phyloP scores from a whole-genome alignment of 2,797 vertebrate genomes.

The Leucoraja ocellata region DNA sequence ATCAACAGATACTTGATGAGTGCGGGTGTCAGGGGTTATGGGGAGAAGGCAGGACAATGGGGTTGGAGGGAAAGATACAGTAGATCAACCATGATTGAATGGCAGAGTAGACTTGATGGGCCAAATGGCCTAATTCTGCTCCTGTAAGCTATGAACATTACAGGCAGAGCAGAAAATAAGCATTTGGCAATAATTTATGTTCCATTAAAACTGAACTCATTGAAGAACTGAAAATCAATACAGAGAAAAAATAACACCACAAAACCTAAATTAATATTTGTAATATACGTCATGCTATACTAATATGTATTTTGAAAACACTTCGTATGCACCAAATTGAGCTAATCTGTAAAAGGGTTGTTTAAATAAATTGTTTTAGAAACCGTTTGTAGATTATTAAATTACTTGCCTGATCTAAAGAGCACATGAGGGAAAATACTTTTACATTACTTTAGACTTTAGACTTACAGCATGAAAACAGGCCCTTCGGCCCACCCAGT shows the following conservation, averaged over 20 bases:
- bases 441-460: no score
- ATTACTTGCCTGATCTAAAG: neutral
- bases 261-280: neutral
- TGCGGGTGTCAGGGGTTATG: no score
- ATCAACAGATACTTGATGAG: no score
- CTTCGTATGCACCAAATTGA: neutral
- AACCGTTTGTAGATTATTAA: neutral
- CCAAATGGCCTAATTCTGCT: no score
- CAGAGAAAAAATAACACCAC: neutral
- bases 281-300: neutral
- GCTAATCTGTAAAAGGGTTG: neutral
- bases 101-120: no score
- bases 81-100: no score
- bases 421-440: no score
- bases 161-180: neutral
- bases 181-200: neutral
- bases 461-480: no score
- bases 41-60: no score
- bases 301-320: neutral
- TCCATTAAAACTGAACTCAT: neutral
- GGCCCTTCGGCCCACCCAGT: no score
- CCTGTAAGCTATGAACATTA: no score
- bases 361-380: neutral
- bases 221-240: neutral
- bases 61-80: no score